Evolutionary conservation across 2,113 vertebrate species (phyloP), one percentile per base, ranked within the genome.

Genomic region (Pimephales promelas): DNA sequence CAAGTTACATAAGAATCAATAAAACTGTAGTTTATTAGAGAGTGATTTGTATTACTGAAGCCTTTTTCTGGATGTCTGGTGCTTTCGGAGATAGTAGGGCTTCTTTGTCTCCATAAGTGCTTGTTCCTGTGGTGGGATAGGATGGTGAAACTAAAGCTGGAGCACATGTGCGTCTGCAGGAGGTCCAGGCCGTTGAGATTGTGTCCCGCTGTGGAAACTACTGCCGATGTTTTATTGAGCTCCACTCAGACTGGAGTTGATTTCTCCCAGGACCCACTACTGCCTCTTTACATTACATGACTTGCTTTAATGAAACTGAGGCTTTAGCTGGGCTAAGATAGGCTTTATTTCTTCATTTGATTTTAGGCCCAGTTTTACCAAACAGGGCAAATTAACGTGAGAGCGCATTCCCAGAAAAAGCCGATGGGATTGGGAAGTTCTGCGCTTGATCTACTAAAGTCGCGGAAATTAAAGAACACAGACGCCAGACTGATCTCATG

Each of bases 181-280:
- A 87, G 83, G 78, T 49, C 52, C 34, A 1, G 72, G 77, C 84
- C 84, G 75, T 54, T 64, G 61, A 88, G 88, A 91, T 87, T 79
- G 73, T 49, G 70, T 86, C 81, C 88, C 43, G 75, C 90, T 89
- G 89, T 86, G 89, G 91, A 89, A 89, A 88, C 85, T 76, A 88
- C 89, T 71, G 90, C 90, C 83, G 81, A 74, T 82, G 91, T 88
- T 92, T 92, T 88, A 91, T 91, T 89, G 92, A 92, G 59, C 88
- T 88, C 81, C 28, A 70, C 88, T 86, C 56, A 87, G 77, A 84
- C 73, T 83, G 84, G 84, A 87, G 83, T 87, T 78, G 62, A 78
- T 77, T 85, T 88, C 83, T 86, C 83, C 40, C 54, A 57, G 31
- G 47, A 83, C n/a, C 24, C 75, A 61, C 18, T 47, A 2, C 45